Percentiles rank a stretch among this genome's conserved stretches.
Conservation (phyloP, 2,797 vertebrate genomes). For the Pseudotriccus pelzelni region DNA sequence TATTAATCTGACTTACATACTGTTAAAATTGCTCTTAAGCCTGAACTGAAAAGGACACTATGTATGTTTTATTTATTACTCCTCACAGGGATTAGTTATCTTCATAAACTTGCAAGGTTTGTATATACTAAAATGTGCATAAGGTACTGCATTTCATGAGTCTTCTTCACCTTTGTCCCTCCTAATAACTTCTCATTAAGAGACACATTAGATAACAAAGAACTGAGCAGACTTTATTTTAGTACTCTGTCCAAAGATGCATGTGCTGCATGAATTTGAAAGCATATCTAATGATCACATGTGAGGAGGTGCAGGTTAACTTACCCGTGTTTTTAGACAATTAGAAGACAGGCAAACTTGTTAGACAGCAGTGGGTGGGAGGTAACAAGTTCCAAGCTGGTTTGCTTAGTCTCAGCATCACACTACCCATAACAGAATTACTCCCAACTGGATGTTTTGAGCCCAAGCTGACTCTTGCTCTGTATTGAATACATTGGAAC, state of each 20-base stretch:
- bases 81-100: neutral
- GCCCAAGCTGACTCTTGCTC: neutral
- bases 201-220: neutral
- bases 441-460: neutral
- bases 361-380: neutral
- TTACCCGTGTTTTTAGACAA: neutral
- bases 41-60: neutral
- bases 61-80: neutral
- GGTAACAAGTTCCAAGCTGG: neutral
- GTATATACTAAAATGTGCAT: neutral
- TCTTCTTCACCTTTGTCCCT: neutral
- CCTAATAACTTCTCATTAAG: neutral
- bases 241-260: neutral
- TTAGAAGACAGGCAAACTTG: neutral
- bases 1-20: neutral
- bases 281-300: neutral
- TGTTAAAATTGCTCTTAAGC: neutral
- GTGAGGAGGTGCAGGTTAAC: neutral
- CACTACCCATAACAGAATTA: neutral
- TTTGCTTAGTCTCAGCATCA: neutral
- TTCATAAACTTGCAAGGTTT: neutral
- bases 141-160: neutral
- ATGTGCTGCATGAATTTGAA: neutral
- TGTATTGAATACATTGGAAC: neutral
- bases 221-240: neutral